Evolutionary conservation across 2,888 invertebrate species (phyloP), one percentile per base, ranked within the genome.

Genomic region (Platycheirus rosarum): DNA sequence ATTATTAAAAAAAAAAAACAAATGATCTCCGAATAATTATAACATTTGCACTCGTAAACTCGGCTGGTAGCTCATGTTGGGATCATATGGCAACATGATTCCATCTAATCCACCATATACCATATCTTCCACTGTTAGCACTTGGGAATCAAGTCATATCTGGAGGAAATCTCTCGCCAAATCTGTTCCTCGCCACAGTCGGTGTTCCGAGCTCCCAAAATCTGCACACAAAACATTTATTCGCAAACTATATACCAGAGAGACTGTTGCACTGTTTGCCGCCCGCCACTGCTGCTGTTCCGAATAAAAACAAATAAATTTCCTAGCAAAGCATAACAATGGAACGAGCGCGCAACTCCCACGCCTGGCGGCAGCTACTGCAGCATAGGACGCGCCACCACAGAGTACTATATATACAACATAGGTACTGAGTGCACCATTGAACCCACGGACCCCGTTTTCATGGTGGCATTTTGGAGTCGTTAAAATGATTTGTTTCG

Each of bases 401-500:
- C 23, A 13, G 3, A 11, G 35, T 35, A 8, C 18, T 53, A 14
- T 20, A 18, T 4, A 20, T 11, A n/a, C n/a, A n/a, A n/a, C n/a
- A 35, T 35, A 11, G 35, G n/a, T 40, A 46, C 48, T 37, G 20
- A 55, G 20, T 49, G 46, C 44, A 53, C 46, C 18, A 23, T 40
- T 77, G 80, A 77, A 68, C 82, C 82, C 77, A 82, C 77, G 68
- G 62, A 66, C 66, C 51, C 37, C 49, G 49, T 82, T 77, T 82
- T 82, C 82, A 77, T 82, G 77, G 82, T 82, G 77, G 82, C 77
- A 82, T 76, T 82, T 77, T 53, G 66, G 63, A 82, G 73, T 82
- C 82, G 82, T 82, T 82, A 82, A 82, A 77, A 77, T 82, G 77
- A 82, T 82, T 82, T 82, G 82, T 77, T 82, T 82, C 66, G 77